These are phyloP conservation scores for Conistra vaccinii DNA, from an alignment of 2,888 invertebrate species.

Conservation along the genomic window DNA sequence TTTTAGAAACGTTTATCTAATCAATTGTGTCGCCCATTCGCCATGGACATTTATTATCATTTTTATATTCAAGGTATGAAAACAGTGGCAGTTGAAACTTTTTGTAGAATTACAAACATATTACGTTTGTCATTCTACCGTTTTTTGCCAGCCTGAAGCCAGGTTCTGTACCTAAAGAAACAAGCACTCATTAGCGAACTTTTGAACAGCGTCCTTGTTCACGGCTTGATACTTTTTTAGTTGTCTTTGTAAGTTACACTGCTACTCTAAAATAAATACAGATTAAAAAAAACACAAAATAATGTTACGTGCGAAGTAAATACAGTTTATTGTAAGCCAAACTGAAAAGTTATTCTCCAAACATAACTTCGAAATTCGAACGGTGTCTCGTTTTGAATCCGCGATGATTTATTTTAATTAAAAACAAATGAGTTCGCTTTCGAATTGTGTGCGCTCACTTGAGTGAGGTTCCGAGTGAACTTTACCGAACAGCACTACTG, in stretches of 20 bases:
- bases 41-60: not conserved
- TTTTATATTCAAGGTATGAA: not conserved
- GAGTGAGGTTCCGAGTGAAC: not conserved
- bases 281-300: not conserved
- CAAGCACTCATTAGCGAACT: conserved; percentile 49
- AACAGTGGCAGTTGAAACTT: not conserved
- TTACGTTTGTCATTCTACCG: conserved; percentile 19
- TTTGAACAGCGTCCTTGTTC: conserved; percentile 30
- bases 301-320: not conserved
- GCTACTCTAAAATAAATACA: not conserved
- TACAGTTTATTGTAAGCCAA: not conserved
- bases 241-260: conserved; percentile 12
- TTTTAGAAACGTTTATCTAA: not conserved
- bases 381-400: not conserved
- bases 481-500: not conserved
- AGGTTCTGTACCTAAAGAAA: conserved; percentile 6
- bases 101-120: no score
- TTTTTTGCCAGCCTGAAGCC: conserved; percentile 23
- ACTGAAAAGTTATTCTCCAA: not conserved
- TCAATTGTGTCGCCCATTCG: no score
- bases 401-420: not conserved
- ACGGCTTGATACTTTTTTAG: conserved; percentile 25
- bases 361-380: not conserved
- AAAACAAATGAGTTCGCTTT: conserved; percentile 10
- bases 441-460: conserved; percentile 1